Conservation (phyloP, 1,140 invertebrate genomes). For the Drosophila novamexicana region DNA sequence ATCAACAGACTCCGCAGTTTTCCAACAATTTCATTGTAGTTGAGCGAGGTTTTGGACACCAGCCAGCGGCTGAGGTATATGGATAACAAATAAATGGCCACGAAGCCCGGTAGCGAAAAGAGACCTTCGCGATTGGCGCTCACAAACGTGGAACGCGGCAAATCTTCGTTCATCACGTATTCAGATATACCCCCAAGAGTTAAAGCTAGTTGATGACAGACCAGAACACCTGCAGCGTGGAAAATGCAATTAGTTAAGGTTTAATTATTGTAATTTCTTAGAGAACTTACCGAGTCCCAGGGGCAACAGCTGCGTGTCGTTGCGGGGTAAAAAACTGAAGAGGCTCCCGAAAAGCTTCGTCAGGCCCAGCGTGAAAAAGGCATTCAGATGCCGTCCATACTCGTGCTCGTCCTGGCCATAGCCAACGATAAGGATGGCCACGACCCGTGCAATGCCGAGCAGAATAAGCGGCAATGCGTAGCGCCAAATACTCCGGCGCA, state of each 20-base stretch:
- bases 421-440: slow-evolving; percentile 87
- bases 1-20: slow-evolving; percentile 33
- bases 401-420: slow-evolving; percentile 96
- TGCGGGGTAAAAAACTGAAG: slow-evolving; percentile 33
- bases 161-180: slow-evolving; percentile 89
- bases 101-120: slow-evolving; percentile 92
- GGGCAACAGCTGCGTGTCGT: slow-evolving; percentile 47
- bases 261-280: slow-evolving; percentile 82
- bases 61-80: slow-evolving; percentile 86
- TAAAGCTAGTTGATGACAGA: slow-evolving; percentile 43
- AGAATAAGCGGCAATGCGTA: slow-evolving; percentile 86
- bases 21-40: slow-evolving; percentile 46
- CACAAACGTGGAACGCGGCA: slow-evolving; percentile 87
- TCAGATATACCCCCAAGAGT: slow-evolving; percentile 86
- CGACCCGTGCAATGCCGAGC: slow-evolving; percentile 89
- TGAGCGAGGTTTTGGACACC: slow-evolving; percentile 36
- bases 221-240: slow-evolving; percentile 85
- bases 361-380: slow-evolving; percentile 96
- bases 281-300: slow-evolving; percentile 73
- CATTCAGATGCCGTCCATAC: slow-evolving; percentile 98
- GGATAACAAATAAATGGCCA: slow-evolving; percentile 91
- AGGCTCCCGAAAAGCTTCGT: slow-evolving; percentile 90
- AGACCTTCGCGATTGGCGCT: slow-evolving; percentile 96
- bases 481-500: slow-evolving; percentile 72
- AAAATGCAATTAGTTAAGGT: slow-evolving; percentile 73